A percentile compares a stretch with the other conserved stretches of the same genome.
phyloP scores from a whole-genome alignment of 2,888 invertebrate genomes.

The Cosmorhoe ocellata region DNA sequence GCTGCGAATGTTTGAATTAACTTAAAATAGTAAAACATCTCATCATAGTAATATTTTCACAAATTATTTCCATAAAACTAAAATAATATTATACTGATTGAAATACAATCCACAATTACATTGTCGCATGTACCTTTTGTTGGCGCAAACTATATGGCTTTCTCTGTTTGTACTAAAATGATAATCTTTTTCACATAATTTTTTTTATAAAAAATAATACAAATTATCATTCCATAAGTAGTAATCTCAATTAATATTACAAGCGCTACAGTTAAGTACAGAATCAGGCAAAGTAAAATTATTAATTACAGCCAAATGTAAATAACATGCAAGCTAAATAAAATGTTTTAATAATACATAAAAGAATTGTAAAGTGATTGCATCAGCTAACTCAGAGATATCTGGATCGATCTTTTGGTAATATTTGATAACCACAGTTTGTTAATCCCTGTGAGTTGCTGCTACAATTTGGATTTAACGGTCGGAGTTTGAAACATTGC shows the following conservation, averaged over 20 bases:
- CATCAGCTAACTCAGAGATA: too few species aligned
- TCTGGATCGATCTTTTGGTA: too few species aligned
- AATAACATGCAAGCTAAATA: slow-evolving; percentile 43
- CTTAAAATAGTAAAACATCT: too few species aligned
- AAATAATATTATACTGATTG: slow-evolving; percentile 30
- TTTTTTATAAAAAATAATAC: slow-evolving; percentile 13
- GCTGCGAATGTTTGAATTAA: slow-evolving; percentile 64
- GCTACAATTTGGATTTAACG: too few species aligned
- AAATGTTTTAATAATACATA: not conserved
- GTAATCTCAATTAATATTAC: slow-evolving; percentile 36
- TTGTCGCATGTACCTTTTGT: slow-evolving; percentile 57
- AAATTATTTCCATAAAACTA: slow-evolving; percentile 21
- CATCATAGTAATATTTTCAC: slow-evolving; percentile 40
- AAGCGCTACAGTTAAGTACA: slow-evolving; percentile 49
- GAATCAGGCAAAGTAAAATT: slow-evolving; percentile 25
- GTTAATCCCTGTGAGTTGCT: too few species aligned
- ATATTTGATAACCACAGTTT: too few species aligned
- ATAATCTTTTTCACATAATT: slow-evolving; percentile 24
- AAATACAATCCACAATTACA: slow-evolving; percentile 70
- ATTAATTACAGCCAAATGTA: slow-evolving; percentile 20
- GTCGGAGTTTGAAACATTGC: too few species aligned
- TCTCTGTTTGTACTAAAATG: slow-evolving; percentile 66
- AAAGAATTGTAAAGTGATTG: not conserved
- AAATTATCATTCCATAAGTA: slow-evolving; percentile 21
- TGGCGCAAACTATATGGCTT: slow-evolving; percentile 67